Evolutionary conservation across 2,113 vertebrate genomes (phyloP).

Genomic region (Pleuronectes platessa): DNA sequence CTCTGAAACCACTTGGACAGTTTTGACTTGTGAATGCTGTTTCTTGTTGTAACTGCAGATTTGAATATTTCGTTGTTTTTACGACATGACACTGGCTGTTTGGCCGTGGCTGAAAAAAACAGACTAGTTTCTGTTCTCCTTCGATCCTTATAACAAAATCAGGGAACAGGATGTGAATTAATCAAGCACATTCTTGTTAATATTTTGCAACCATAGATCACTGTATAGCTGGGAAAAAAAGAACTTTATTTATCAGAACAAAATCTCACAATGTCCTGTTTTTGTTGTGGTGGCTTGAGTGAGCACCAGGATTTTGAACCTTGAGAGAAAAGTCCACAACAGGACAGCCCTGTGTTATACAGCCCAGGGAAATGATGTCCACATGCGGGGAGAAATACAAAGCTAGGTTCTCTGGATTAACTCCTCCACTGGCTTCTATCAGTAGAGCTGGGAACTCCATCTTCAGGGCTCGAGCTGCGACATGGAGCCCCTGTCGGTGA

Average conservation of each 20-base stretch:
- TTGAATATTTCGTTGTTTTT: not conserved
- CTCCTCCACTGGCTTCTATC: slow-evolving; percentile 87
- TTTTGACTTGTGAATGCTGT: not conserved
- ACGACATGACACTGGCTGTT: not conserved
- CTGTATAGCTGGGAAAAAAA: not conserved
- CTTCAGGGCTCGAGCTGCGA: slow-evolving; percentile 78
- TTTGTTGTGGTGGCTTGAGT: not conserved
- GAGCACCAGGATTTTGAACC: slow-evolving; percentile 57
- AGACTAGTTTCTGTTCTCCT: slow-evolving; percentile 1
- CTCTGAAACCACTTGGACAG: no score
- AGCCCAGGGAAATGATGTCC: slow-evolving; percentile 86
- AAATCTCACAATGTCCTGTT: not conserved
- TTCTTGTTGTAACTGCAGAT: not conserved
- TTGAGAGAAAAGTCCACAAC: slow-evolving; percentile 89
- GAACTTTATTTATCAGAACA: not conserved
- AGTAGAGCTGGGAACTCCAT: slow-evolving; percentile 72
- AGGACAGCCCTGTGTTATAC: slow-evolving; percentile 86
- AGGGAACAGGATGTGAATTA: not conserved
- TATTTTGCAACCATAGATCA: not conserved
- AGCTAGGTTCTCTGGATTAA: slow-evolving; percentile 76
- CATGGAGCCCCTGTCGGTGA: slow-evolving; percentile 79
- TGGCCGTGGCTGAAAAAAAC: not conserved
- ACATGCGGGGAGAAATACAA: slow-evolving; percentile 81
- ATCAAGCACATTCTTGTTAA: not conserved
- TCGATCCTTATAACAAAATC: not conserved